phyloP scores from a whole-genome alignment of 1,140 invertebrate species.

The Theocolax elegans region DNA sequence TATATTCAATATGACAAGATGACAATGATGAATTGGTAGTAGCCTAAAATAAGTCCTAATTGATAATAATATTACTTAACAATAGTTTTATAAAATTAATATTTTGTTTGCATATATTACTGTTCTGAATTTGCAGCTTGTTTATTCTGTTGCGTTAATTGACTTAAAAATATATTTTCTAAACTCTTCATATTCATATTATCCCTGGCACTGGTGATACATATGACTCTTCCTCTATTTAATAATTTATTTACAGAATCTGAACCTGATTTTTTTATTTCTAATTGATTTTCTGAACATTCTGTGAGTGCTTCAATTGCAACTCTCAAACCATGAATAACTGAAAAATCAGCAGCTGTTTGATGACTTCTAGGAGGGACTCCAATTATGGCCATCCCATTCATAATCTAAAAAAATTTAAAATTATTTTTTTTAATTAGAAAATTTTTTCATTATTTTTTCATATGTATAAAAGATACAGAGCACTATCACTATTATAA shows the following conservation, averaged over 20 bases:
- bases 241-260: constrained; percentile 71
- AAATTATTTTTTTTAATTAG: too few relatives aligned
- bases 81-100: constrained; percentile 10
- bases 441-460: too few relatives aligned
- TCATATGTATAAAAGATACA: too few relatives aligned
- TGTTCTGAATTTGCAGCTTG: constrained; percentile 72
- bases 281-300: constrained; percentile 79
- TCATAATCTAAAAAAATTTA: constrained; percentile 71
- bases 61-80: constrained; percentile 14
- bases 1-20: constrained; percentile 89
- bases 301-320: constrained; percentile 88
- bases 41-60: constrained; percentile 66
- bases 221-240: constrained; percentile 86
- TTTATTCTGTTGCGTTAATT: constrained; percentile 84
- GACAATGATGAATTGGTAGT: constrained; percentile 84
- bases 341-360: constrained; percentile 73
- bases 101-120: constrained; percentile 61
- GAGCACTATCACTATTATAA: too few relatives aligned
- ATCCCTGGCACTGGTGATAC: constrained; percentile 87
- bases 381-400: constrained; percentile 78
- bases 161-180: constrained; percentile 85
- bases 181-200: constrained; percentile 85
- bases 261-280: constrained; percentile 69
- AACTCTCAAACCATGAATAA: constrained; percentile 86
- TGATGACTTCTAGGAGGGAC: constrained; percentile 71